Evolutionary conservation across 2,888 invertebrate species (phyloP).

Genomic region (Amiota mariae): DNA sequence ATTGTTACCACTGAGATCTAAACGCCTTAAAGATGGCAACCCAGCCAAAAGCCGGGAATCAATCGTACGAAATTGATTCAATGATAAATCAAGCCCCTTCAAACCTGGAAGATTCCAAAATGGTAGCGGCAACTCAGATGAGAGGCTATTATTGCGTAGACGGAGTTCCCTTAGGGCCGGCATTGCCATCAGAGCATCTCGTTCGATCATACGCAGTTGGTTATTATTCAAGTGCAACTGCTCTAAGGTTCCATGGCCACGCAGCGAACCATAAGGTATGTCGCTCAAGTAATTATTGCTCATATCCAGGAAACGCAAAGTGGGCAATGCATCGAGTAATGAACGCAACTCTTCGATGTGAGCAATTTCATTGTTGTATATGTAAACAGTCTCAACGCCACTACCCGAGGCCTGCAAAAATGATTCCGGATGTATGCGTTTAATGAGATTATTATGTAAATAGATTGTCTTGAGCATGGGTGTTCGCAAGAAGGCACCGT

Average conservation of each 20-base stretch:
- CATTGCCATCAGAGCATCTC: conserved; percentile 88
- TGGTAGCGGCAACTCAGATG: conserved; percentile 82
- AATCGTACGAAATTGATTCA: conserved; percentile 82
- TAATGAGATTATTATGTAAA: conserved; percentile 84
- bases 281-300: conserved; percentile 85
- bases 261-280: conserved; percentile 84
- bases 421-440: conserved; percentile 86
- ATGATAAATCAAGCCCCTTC: conserved; percentile 87
- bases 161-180: conserved; percentile 87
- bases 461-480: conserved; percentile 83
- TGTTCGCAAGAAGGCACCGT: conserved; percentile 87
- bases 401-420: conserved; percentile 84
- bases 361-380: conserved; percentile 84
- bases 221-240: conserved; percentile 88
- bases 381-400: conserved; percentile 84
- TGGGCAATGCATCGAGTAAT: conserved; percentile 84
- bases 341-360: conserved; percentile 84
- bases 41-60: conserved; percentile 83
- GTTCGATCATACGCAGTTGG: conserved; percentile 81
- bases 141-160: conserved; percentile 87
- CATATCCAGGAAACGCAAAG: conserved; percentile 84
- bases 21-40: conserved; percentile 82
- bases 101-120: conserved; percentile 89
- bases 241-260: conserved; percentile 87
- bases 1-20: conserved; percentile 85